phyloP scores from a whole-genome alignment of 1,140 invertebrate genomes.

The Drosophila bipectinata region DNA sequence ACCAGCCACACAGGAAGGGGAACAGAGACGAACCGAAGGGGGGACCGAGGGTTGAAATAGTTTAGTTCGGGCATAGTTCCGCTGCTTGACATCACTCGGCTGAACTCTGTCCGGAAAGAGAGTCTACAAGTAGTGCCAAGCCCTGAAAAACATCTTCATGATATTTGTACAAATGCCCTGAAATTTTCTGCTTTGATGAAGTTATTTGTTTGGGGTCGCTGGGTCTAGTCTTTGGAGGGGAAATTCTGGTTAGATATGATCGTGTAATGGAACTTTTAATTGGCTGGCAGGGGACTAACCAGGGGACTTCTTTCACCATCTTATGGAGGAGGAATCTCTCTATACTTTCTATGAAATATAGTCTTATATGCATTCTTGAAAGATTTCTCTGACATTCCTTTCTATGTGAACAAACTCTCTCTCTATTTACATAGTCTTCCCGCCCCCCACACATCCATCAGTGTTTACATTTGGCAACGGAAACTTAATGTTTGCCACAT shows the following conservation, averaged over 20 bases:
- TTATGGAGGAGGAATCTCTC: not conserved
- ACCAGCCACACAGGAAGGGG: conserved; percentile 18
- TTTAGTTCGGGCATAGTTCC: conserved; percentile 71
- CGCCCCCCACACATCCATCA: conserved; percentile 4
- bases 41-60: conserved; percentile 22
- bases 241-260: conserved; percentile 26
- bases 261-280: conserved; percentile 61
- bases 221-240: conserved; percentile 10
- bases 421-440: too few relatives aligned
- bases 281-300: conserved; percentile 18
- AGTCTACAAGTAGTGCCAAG: not conserved
- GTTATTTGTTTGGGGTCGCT: conserved; percentile 66
- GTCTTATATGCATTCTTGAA: too few relatives aligned
- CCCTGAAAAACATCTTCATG: conserved; percentile 32
- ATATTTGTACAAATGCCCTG: conserved; percentile 52
- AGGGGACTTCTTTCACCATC: too few relatives aligned
- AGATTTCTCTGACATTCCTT: not conserved
- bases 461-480: conserved; percentile 35
- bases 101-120: conserved; percentile 36
- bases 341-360: too few relatives aligned
- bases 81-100: conserved; percentile 44
- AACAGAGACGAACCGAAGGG: conserved; percentile 15
- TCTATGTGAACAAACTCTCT: conserved; percentile 13
- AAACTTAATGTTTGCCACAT: conserved; percentile 48
- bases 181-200: conserved; percentile 66